These are phyloP conservation scores for Fringilla coelebs DNA, from an alignment of 2,797 vertebrate species.

Conservation along the genomic window DNA sequence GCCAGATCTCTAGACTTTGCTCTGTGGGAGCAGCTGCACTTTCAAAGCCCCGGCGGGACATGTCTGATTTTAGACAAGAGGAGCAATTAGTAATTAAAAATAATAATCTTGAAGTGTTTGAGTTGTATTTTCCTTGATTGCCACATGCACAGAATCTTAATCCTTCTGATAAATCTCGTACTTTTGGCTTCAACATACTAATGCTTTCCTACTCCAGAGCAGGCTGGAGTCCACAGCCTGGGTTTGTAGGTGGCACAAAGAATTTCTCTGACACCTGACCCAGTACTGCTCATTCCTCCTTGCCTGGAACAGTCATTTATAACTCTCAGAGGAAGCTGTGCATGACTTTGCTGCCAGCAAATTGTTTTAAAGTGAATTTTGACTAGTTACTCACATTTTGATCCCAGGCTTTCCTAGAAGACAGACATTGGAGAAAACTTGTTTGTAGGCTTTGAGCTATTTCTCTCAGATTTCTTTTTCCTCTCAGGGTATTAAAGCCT, in stretches of 20 bases:
- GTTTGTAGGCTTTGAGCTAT: background rate
- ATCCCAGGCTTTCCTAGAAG: background rate
- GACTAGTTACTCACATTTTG: background rate
- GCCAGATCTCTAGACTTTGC: background rate
- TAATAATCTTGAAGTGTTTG: conserved; percentile 54
- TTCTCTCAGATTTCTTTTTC: background rate
- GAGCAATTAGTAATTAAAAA: conserved; percentile 66
- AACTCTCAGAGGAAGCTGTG: background rate
- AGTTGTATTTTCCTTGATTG: conserved; percentile 55
- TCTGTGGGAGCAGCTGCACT: background rate
- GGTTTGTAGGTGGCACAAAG: background rate
- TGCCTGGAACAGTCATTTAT: background rate
- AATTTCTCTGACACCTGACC: background rate
- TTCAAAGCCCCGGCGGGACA: background rate
- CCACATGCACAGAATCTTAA: conserved; percentile 54
- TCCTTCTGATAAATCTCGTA: background rate
- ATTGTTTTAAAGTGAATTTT: background rate
- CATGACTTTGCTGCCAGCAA: background rate
- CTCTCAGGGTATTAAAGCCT: background rate
- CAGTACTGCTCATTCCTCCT: background rate
- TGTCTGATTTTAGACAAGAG: conserved; percentile 57
- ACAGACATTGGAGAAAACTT: background rate
- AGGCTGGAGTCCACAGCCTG: background rate
- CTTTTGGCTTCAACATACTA: conserved; percentile 11
- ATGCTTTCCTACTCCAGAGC: background rate